phyloP scores from a whole-genome alignment of 1,140 invertebrate species.

The Streblospio benedicti region DNA sequence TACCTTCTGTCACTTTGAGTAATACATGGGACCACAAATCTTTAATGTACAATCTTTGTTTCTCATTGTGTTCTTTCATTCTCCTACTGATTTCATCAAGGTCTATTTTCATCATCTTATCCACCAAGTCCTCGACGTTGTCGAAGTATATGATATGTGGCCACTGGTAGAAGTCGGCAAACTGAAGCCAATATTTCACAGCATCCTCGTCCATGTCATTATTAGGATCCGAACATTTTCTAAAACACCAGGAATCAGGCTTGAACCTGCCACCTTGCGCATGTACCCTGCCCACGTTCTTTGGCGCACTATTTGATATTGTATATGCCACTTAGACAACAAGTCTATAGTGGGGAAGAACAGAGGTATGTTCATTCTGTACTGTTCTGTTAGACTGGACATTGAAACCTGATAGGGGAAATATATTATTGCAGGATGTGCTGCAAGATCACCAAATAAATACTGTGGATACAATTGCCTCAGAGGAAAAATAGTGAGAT shows the following conservation, averaged over 20 bases:
- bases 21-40: conserved; percentile 14
- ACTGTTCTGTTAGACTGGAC: conserved; percentile 19
- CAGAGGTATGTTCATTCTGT: conserved; percentile 20
- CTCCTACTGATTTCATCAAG: conserved; percentile 15
- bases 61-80: conserved; percentile 14
- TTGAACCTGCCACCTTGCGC: neutral
- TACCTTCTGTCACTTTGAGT: conserved; percentile 12
- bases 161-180: conserved; percentile 19
- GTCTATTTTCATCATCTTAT: conserved; percentile 14
- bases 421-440: conserved; percentile 16
- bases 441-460: conserved; percentile 13
- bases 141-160: conserved; percentile 18
- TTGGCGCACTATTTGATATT: conserved; percentile 17
- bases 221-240: conserved; percentile 13
- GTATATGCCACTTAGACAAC: conserved; percentile 15
- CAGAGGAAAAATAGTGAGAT: conserved; percentile 15
- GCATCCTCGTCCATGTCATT: conserved; percentile 16
- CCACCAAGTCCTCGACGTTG: conserved; percentile 15
- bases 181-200: conserved; percentile 14
- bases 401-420: conserved; percentile 19
- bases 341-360: conserved; percentile 16
- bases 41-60: conserved; percentile 7
- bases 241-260: conserved; percentile 8
- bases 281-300: conserved; percentile 16
- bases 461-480: conserved; percentile 20